Evolutionary conservation across 2,888 invertebrate species (phyloP), one percentile per base, ranked within the genome.

Genomic region (Megaustenia siamemsis): DNA sequence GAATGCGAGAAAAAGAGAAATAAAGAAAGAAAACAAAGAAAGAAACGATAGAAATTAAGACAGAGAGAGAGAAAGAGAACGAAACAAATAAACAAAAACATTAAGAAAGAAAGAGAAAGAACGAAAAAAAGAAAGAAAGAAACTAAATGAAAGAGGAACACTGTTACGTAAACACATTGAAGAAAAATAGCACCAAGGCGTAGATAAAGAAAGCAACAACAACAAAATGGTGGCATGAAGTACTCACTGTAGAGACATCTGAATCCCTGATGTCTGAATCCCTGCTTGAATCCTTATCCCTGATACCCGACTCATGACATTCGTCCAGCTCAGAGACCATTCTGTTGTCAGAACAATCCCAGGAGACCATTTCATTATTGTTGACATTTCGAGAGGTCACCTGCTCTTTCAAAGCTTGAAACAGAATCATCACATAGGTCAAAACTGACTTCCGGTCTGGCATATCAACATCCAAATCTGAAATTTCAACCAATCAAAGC

Each of bases 401-500:
- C 79, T 89, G 87, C 12, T 89, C 86, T 85, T 92, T 91, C 40
- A 97, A 94, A 28, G 96, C 96, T 96, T 98, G 97, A 95, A 97
- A 98, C 92, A 98, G 95, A 93, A 98, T 98, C 97, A 98, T 98
- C 87, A 98, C 96, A 94, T 98, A 98, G 96, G 97, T 98, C 96
- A 98, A 97, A 89, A 98, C 96, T 0, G 97, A 98, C 94, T 98
- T 98, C 95, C 97, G 98, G 94, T 98, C 98, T 53, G 98, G 97
- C 86, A 96, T 96, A 86, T 97, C 96, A 8, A 97, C 97, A 94
- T 97, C 96, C 68, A 98, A 97, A 94, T 98, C 98, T 97, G 95
- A 24, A n/a, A n/a, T n/a, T n/a, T n/a, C n/a, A n/a, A n/a, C n/a
- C n/a, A n/a, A n/a, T n/a, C n/a, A n/a, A n/a, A n/a, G n/a, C n/a